Evolutionary conservation across 2,113 vertebrate species (phyloP).

Genomic region (Phalacrocorax pelagicus): DNA sequence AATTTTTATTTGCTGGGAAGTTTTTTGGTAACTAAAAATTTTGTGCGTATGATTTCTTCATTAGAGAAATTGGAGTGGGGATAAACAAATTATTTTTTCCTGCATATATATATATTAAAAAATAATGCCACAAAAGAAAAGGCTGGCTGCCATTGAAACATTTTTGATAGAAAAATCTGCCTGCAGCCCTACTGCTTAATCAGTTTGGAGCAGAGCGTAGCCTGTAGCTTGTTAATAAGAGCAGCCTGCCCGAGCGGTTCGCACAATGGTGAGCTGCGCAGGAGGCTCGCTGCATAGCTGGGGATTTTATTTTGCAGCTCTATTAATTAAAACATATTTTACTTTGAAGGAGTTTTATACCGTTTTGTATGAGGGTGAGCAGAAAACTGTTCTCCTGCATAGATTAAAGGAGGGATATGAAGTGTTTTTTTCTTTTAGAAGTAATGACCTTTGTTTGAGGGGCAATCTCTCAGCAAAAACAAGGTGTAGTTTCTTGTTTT

Average conservation of each 20-base stretch:
- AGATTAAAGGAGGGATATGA: slow-evolving; percentile 36
- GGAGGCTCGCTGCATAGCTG: slow-evolving; percentile 22
- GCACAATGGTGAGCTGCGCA: slow-evolving; percentile 12
- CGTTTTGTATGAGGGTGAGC: slow-evolving; percentile 35
- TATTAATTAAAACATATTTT: slow-evolving; percentile 62
- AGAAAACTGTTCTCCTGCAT: slow-evolving; percentile 20
- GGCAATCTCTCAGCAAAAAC: background rate
- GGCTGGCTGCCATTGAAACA: slow-evolving; percentile 2
- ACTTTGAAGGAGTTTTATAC: slow-evolving; percentile 48
- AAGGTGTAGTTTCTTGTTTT: background rate
- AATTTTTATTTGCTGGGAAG: background rate
- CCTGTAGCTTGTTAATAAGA: slow-evolving; percentile 58
- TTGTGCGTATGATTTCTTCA: background rate
- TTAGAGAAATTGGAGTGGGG: background rate
- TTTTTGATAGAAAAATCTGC: slow-evolving; percentile 51
- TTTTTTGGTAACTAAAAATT: background rate
- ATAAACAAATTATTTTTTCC: slow-evolving; percentile 3
- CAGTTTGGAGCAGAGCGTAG: slow-evolving; percentile 23
- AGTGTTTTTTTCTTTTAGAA: background rate
- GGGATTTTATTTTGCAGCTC: slow-evolving; percentile 55
- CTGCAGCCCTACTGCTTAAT: slow-evolving; percentile 49
- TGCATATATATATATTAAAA: background rate
- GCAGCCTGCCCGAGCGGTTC: slow-evolving; percentile 13
- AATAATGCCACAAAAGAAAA: background rate
- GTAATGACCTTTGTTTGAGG: slow-evolving; percentile 18